Conservation (phyloP, 2,113 vertebrate genomes). For the Empidonax traillii region DNA sequence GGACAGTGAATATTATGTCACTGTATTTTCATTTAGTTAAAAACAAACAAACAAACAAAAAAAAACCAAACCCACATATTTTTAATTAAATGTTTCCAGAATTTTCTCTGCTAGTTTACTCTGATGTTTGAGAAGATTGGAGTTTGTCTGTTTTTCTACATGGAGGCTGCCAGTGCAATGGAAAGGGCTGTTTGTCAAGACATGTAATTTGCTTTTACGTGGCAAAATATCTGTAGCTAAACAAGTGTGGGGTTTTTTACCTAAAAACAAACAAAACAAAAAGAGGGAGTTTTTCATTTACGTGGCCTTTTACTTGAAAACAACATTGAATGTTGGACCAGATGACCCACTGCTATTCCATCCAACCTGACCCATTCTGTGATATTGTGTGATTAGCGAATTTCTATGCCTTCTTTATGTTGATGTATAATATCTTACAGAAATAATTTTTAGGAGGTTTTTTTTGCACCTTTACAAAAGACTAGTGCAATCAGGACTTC, state of each 20-base stretch:
- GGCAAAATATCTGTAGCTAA: background rate
- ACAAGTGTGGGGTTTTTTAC: background rate
- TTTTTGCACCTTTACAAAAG: background rate
- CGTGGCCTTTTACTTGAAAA: background rate
- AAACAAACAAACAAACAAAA: background rate
- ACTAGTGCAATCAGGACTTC: background rate
- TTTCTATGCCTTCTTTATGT: background rate
- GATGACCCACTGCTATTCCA: background rate
- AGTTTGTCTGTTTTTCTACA: background rate
- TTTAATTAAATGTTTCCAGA: background rate
- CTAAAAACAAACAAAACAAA: background rate
- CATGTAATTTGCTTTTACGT: background rate
- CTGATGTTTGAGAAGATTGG: background rate
- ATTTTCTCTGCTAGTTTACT: background rate
- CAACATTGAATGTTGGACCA: background rate
- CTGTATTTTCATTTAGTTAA: background rate
- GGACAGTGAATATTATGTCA: background rate
- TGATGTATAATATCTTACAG: background rate
- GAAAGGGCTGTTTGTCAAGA: background rate
- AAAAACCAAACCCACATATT: background rate
- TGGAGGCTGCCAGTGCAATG: background rate
- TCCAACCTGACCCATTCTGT: background rate
- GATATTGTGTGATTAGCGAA: background rate
- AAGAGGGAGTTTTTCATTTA: background rate
- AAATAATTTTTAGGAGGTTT: background rate